phyloP scores from a whole-genome alignment of 1,140 invertebrate genomes.

The Platyscapa corneri region DNA sequence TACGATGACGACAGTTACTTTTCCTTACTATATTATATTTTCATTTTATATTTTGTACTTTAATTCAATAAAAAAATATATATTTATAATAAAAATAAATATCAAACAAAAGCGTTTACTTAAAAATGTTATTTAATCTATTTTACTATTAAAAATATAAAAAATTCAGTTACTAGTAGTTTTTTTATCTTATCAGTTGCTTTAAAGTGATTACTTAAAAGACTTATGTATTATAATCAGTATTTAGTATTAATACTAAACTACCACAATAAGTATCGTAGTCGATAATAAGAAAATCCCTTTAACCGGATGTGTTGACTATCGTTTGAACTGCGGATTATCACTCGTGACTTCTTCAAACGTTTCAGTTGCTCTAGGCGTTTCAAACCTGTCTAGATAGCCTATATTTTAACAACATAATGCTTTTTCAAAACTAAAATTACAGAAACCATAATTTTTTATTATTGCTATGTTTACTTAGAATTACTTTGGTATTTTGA shows the following conservation, averaged over 20 bases:
- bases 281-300: conserved; percentile 20
- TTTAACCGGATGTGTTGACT: neutral
- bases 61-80: too few relatives aligned
- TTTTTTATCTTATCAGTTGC: conserved; percentile 11
- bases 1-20: too few relatives aligned
- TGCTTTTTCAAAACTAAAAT: neutral
- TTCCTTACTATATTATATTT: too few relatives aligned
- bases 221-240: too few relatives aligned
- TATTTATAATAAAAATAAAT: too few relatives aligned
- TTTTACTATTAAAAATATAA: neutral
- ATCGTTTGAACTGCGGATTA: too few relatives aligned
- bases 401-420: neutral
- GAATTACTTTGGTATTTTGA: too few relatives aligned
- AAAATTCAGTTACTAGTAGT: neutral
- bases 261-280: neutral
- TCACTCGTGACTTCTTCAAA: too few relatives aligned
- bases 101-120: too few relatives aligned
- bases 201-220: conserved; percentile 9
- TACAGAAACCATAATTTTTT: neutral
- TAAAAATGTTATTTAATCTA: too few relatives aligned
- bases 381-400: neutral
- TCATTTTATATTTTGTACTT: too few relatives aligned
- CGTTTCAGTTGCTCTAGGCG: neutral
- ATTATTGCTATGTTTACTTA: too few relatives aligned
- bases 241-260: neutral